These are phyloP conservation scores for Drosophila rellima DNA, from an alignment of 2,888 invertebrate species.

Conservation along the genomic window DNA sequence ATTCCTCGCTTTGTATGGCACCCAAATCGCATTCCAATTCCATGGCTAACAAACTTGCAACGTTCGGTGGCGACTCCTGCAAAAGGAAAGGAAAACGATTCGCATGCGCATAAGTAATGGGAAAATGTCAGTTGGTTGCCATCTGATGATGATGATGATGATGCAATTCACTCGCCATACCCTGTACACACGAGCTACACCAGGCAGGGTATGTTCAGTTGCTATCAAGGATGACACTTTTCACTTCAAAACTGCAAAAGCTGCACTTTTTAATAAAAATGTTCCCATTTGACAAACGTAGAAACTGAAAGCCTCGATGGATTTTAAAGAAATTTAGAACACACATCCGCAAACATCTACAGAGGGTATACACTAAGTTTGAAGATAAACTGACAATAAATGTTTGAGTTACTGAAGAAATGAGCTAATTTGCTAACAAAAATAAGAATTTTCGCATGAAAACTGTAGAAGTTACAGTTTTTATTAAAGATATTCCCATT, in stretches of 20 bases:
- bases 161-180: slow-evolving; percentile 42
- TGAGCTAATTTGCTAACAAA: background rate
- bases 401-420: background rate
- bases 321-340: background rate
- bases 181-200: background rate
- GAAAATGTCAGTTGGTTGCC: slow-evolving; percentile 32
- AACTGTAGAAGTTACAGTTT: background rate
- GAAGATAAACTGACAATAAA: background rate
- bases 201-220: background rate
- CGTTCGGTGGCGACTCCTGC: slow-evolving; percentile 43
- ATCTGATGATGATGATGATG: too few species aligned
- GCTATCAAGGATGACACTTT: too few species aligned
- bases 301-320: background rate
- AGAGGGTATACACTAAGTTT: background rate
- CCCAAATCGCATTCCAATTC: slow-evolving; percentile 89
- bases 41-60: slow-evolving; percentile 66
- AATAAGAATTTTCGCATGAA: background rate
- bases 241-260: background rate
- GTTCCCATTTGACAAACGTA: background rate
- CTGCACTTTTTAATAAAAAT: background rate
- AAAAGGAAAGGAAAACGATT: slow-evolving; percentile 23
- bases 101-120: slow-evolving; percentile 14
- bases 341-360: background rate
- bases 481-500: background rate
- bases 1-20: slow-evolving; percentile 91